Base-by-base conservation (phyloP, 1,140 invertebrate species). In the Rhagoletis zephyria region DNA sequence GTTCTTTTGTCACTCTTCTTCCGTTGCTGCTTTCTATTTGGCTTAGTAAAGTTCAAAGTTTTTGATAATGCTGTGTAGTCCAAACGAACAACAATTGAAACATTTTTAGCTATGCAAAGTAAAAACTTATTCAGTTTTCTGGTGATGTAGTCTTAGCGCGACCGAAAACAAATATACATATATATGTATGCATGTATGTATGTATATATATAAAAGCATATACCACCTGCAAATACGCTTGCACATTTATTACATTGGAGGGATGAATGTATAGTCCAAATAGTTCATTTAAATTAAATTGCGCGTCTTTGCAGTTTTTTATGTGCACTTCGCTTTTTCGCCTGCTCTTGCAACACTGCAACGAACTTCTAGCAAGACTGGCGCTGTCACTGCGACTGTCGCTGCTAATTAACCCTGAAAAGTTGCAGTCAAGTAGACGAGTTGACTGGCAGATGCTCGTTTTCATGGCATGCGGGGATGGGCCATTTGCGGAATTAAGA, bases 351-450 rank as follows among this genome's bases (percentile, higher is more conserved):
- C n/a, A 81, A 30, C 14, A 9, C 16, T 81, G n/a, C 74, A 0
- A 48, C 48, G 9, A 48, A 51, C 10, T 81, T 81, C 74, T 14
- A 42, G 48, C 48, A 81, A 81, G 74, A 81, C 74, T 51, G 74
- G 10, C 48, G 45, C 48, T 81, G 48, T 42, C 74, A 59, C 48
- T 56, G 48, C 30, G 74, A 16, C 74, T 81, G 74, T 19, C n/a
- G 74, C n/a, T 81, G n/a, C 51, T 81, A 81, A 51, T 81, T 81
- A 81, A 81, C 48, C 45, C n/a, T 56, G 48, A 81, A 56, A 81
- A 42, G 74, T 5, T 51, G 7, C 45, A 56, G 45, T 81, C 74
- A 56, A 81, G 48, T n/a, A 81, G 74, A 56, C 16, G 7, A 56
- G 48, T 56, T 81, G n/a, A 81, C 40, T 81, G 48, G 2, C 45